phyloP scores from a whole-genome alignment of 37 sponge, comb jelly and placozoan species.

The Cladorhizidae sp. region DNA sequence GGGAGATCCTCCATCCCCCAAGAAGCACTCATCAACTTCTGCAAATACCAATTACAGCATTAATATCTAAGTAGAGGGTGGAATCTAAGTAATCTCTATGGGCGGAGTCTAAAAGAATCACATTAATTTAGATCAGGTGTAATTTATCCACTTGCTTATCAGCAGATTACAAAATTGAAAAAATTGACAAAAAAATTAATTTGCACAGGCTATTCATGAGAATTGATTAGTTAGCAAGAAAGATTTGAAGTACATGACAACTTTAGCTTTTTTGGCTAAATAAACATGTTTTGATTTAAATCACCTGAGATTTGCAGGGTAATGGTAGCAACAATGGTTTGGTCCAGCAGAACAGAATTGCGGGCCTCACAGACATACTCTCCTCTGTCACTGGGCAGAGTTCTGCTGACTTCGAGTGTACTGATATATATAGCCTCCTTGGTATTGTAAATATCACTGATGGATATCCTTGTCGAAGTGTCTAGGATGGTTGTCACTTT shows the following conservation, averaged over 20 bases:
- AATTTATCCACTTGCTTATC: too few species aligned
- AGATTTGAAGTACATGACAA: too few species aligned
- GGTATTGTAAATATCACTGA: background rate
- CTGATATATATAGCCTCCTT: background rate
- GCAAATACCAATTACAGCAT: background rate
- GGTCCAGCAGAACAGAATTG: background rate
- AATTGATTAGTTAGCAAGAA: too few species aligned
- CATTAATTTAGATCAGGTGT: too few species aligned
- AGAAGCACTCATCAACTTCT: conserved; percentile 40
- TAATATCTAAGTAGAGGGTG: too few species aligned
- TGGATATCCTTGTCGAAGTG: background rate
- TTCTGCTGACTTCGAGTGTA: background rate
- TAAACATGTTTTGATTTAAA: too few species aligned
- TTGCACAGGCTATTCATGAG: too few species aligned
- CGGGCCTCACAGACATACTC: conserved; percentile 27
- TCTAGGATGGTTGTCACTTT: background rate
- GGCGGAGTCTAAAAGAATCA: too few species aligned
- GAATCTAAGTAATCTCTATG: too few species aligned
- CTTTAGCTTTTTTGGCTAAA: too few species aligned
- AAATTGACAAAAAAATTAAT: too few species aligned
- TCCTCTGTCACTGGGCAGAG: background rate
- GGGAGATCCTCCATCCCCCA: conserved; percentile 4
- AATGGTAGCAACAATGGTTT: background rate
- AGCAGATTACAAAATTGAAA: too few species aligned
- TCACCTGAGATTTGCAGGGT: background rate